Conservation (phyloP, 2,113 vertebrate species). For the Vidua macroura region DNA sequence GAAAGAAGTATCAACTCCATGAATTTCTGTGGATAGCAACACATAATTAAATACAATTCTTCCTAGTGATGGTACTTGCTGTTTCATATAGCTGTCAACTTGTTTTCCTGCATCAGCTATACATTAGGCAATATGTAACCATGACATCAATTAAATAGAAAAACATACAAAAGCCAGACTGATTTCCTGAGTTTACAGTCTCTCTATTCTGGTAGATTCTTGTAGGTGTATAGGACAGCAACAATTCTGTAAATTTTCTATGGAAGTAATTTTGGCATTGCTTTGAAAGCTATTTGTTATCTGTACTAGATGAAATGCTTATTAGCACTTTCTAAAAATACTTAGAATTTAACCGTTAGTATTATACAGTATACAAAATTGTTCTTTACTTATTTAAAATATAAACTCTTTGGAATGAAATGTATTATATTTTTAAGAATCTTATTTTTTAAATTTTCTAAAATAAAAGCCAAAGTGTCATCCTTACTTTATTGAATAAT, state of each 20-base stretch:
- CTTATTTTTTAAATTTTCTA: not conserved
- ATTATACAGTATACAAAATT: not conserved
- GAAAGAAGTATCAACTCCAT: not conserved
- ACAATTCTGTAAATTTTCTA: not conserved
- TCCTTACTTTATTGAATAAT: not conserved
- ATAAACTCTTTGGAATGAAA: not conserved
- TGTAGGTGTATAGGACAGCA: not conserved
- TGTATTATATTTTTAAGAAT: not conserved
- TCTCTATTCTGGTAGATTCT: not conserved
- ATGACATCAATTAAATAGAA: not conserved
- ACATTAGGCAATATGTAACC: not conserved
- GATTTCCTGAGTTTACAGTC: not conserved
- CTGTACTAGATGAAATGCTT: not conserved
- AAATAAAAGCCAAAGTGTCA: not conserved
- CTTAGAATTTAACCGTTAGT: not conserved
- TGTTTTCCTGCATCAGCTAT: not conserved
- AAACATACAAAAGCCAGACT: not conserved
- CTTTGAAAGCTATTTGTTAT: not conserved
- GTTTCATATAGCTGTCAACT: not conserved
- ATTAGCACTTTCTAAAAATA: not conserved
- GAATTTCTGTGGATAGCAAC: not conserved
- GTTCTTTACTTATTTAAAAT: not conserved
- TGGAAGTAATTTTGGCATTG: not conserved
- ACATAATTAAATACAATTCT: not conserved
- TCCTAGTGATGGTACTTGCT: not conserved